phyloP scores from a whole-genome alignment of 2,888 invertebrate genomes.

The Eristalinus aeneus region DNA sequence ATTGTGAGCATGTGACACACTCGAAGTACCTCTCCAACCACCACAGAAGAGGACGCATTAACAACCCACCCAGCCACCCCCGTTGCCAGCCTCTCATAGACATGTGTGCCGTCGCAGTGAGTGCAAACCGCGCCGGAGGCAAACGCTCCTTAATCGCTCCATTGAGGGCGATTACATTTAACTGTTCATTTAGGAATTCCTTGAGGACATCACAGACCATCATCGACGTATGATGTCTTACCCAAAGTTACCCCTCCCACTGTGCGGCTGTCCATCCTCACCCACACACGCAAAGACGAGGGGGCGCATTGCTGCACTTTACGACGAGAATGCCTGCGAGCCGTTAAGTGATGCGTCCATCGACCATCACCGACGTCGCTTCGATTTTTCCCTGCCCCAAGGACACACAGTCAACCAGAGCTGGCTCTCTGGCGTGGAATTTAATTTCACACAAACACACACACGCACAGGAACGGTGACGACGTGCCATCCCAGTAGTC shows the following conservation, averaged over 20 bases:
- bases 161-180: conserved; percentile 71
- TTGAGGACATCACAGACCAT: conserved; percentile 68
- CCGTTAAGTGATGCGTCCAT: conserved; percentile 41
- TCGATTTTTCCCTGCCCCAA: conserved; percentile 46
- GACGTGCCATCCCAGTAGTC: conserved; percentile 48
- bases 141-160: conserved; percentile 66
- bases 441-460: conserved; percentile 49
- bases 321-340: conserved; percentile 27
- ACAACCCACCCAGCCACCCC: conserved; percentile 12
- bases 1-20: conserved; percentile 48
- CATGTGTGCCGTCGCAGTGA: neutral
- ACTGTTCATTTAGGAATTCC: conserved; percentile 71
- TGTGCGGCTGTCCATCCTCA: neutral
- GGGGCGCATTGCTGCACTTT: conserved; percentile 61
- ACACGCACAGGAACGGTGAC: neutral
- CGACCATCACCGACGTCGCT: conserved; percentile 4
- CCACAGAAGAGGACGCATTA: neutral
- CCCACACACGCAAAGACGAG: neutral
- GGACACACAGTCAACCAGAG: conserved; percentile 17
- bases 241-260: conserved; percentile 35
- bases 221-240: conserved; percentile 66
- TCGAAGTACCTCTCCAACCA: conserved; percentile 16
- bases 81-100: neutral
- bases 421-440: conserved; percentile 19
- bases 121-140: conserved; percentile 27